Conservation (phyloP, 2,888 invertebrate genomes). For the Trichogramma dendrolimi region DNA sequence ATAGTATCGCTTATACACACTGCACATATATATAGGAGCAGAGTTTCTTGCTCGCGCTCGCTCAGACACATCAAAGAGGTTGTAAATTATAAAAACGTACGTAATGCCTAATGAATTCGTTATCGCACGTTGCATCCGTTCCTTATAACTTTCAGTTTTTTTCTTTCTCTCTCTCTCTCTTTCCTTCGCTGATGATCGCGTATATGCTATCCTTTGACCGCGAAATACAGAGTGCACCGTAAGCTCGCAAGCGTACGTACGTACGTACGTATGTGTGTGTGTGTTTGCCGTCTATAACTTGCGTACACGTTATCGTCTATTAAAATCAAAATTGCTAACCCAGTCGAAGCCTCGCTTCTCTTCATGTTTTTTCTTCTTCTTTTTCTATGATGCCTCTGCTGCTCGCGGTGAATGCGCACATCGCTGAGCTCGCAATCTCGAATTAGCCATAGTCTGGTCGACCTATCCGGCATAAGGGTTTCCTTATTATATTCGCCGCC, state of each 20-base stretch:
- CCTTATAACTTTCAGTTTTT: slow-evolving; percentile 18
- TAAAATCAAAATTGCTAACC: slow-evolving; percentile 21
- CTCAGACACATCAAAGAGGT: too few relatives aligned
- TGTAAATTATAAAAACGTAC: background rate
- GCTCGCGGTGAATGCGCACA: background rate
- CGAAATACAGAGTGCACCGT: background rate
- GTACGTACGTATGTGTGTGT: too few relatives aligned
- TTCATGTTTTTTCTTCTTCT: background rate
- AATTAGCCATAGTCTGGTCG: background rate
- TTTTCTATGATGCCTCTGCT: background rate
- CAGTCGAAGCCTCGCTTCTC: background rate
- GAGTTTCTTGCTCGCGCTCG: background rate
- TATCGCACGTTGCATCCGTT: slow-evolving; percentile 17
- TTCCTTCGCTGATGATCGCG: too few relatives aligned
- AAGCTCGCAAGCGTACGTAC: too few relatives aligned
- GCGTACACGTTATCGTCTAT: slow-evolving; percentile 11
- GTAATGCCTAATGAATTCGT: slow-evolving; percentile 12
- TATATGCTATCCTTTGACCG: background rate
- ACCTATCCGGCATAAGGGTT: too few relatives aligned
- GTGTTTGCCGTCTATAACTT: background rate
- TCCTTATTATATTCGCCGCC: too few relatives aligned
- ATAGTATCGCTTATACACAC: background rate
- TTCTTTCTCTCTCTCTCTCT: background rate
- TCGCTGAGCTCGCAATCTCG: background rate
- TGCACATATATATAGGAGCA: background rate